Evolutionary conservation across 2,797 vertebrate genomes (phyloP).

Genomic region (Neomorphus geoffroyi): DNA sequence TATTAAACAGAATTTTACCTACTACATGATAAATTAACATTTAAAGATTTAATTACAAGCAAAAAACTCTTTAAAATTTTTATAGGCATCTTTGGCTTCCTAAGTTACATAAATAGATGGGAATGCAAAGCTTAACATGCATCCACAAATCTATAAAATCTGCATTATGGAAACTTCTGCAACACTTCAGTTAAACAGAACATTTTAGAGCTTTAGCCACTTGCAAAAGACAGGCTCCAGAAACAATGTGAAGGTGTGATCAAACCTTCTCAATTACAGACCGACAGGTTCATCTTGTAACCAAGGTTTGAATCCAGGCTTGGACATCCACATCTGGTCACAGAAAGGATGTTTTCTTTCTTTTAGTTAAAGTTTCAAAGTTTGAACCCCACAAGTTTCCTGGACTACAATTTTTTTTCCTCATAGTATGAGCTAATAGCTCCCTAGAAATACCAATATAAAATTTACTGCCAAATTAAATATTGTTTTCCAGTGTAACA

Average conservation of each 20-base stretch:
- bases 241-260: not conserved
- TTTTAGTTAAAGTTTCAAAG: not conserved
- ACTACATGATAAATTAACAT: not conserved
- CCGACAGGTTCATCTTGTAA: not conserved
- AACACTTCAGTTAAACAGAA: not conserved
- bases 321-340: not conserved
- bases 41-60: not conserved
- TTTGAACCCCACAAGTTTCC: not conserved
- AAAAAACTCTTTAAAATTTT: not conserved
- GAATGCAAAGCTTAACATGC: not conserved
- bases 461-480: conserved; percentile 1
- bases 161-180: not conserved
- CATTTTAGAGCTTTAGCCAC: not conserved
- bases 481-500: not conserved
- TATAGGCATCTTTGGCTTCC: not conserved
- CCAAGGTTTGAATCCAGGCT: not conserved
- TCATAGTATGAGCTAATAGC: not conserved
- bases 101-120: not conserved
- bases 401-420: not conserved
- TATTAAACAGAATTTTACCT: not conserved
- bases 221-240: not conserved
- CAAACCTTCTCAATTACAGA: not conserved
- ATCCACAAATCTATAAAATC: not conserved
- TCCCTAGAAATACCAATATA: not conserved
- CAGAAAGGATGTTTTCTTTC: not conserved